These are phyloP conservation scores for Thalassarche chlororhynchos DNA, from an alignment of 2,113 vertebrate genomes.

Conservation along the genomic window DNA sequence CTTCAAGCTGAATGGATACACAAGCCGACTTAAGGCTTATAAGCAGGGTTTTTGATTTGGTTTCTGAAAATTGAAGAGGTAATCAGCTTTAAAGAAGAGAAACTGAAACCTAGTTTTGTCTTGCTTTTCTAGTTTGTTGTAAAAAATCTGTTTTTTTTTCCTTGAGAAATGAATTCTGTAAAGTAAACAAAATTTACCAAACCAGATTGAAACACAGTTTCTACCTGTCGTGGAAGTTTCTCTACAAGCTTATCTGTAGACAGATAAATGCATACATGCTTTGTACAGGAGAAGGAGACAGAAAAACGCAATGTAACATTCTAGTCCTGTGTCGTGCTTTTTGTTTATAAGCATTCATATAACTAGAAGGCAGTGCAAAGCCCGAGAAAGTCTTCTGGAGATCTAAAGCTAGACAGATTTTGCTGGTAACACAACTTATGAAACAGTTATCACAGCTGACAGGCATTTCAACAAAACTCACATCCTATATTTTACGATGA, in stretches of 20 bases:
- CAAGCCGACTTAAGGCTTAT: neutral
- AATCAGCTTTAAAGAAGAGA: constrained; percentile 36
- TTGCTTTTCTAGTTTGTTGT: neutral
- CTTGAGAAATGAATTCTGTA: neutral
- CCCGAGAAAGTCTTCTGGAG: neutral
- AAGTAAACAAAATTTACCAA: neutral
- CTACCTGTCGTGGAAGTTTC: neutral
- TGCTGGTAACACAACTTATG: neutral
- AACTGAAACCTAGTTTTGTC: neutral
- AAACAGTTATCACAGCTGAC: neutral
- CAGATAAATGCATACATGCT: neutral
- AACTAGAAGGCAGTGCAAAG: neutral
- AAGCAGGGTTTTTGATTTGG: neutral
- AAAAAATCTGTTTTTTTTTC: neutral
- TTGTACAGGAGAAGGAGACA: neutral
- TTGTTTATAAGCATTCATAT: neutral
- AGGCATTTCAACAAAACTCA: neutral
- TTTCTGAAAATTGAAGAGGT: constrained; percentile 19
- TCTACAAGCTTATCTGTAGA: neutral
- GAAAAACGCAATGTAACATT: neutral
- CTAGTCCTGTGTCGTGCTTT: neutral
- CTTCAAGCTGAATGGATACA: neutral
- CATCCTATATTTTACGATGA: neutral
- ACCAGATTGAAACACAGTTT: neutral
- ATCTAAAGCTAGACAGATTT: neutral